Percentiles rank a stretch among this genome's conserved stretches.
Evolutionary conservation across 2,113 vertebrate species (phyloP).

Genomic region (Axis porcinus): DNA sequence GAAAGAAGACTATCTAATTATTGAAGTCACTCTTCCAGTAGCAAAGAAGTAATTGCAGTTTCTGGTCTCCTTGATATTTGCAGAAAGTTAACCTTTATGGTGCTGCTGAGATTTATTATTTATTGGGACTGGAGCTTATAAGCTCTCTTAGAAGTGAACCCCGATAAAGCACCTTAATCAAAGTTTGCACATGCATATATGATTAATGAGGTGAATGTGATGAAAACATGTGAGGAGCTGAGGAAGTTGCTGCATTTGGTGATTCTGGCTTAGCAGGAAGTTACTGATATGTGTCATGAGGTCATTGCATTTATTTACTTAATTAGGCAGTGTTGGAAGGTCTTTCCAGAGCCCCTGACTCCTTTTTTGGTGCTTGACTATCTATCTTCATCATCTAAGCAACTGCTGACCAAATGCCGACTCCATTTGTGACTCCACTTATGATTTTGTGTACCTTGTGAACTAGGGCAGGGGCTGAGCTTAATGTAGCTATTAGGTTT

Average conservation of each 20-base stretch:
- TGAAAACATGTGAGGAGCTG: not conserved
- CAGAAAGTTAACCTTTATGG: not conserved
- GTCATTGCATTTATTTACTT: not conserved
- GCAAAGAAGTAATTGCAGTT: constrained; percentile 1
- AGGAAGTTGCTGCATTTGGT: not conserved
- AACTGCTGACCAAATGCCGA: not conserved
- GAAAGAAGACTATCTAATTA: not conserved
- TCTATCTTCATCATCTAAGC: not conserved
- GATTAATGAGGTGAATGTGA: not conserved
- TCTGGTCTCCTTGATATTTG: not conserved
- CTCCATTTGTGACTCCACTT: not conserved
- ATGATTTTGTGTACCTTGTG: not conserved
- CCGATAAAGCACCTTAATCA: not conserved
- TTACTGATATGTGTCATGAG: not conserved
- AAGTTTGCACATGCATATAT: not conserved
- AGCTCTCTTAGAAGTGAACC: not conserved
- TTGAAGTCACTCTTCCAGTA: not conserved
- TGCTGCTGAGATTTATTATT: not conserved
- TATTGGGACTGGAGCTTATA: not conserved
- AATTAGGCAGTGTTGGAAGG: not conserved
- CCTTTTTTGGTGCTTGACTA: not conserved
- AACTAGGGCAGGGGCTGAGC: not conserved
- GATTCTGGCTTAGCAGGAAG: not conserved
- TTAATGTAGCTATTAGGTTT: not conserved
- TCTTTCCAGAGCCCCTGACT: not conserved